These are phyloP conservation scores for Tholera decimalis DNA, from an alignment of 2,888 invertebrate species.

Conservation along the genomic window DNA sequence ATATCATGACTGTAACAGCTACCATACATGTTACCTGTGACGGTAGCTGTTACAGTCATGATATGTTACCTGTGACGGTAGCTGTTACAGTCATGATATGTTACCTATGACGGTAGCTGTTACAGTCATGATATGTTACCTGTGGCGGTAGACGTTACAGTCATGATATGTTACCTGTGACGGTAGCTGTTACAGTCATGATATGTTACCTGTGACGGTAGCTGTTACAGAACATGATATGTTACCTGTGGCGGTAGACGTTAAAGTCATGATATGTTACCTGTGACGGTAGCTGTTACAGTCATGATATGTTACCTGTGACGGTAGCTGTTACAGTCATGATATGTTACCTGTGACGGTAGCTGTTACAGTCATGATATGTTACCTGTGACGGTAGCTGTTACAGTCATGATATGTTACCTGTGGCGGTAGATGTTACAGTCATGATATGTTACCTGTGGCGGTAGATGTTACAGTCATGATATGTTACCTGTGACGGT, in stretches of 20 bases:
- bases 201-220: no score
- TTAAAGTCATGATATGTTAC: conserved; percentile 30
- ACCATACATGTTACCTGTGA: conserved; percentile 62
- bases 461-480: neutral
- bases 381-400: no score
- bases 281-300: conserved; percentile 63
- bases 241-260: neutral
- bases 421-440: conserved; percentile 63
- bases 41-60: conserved; percentile 64
- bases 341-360: conserved; percentile 63
- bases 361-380: conserved; percentile 66
- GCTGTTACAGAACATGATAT: neutral
- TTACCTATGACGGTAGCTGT: conserved; percentile 66
- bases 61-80: no score
- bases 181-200: conserved; percentile 64
- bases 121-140: conserved; percentile 69
- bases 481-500: conserved; percentile 63
- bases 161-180: conserved; percentile 60
- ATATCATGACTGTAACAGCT: neutral
- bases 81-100: neutral
- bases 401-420: conserved; percentile 30
- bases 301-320: no score
- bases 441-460: no score
- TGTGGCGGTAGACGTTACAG: neutral
- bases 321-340: neutral